These are phyloP conservation scores for Drosophila dunni DNA, from an alignment of 1,140 invertebrate species.

Conservation along the genomic window DNA sequence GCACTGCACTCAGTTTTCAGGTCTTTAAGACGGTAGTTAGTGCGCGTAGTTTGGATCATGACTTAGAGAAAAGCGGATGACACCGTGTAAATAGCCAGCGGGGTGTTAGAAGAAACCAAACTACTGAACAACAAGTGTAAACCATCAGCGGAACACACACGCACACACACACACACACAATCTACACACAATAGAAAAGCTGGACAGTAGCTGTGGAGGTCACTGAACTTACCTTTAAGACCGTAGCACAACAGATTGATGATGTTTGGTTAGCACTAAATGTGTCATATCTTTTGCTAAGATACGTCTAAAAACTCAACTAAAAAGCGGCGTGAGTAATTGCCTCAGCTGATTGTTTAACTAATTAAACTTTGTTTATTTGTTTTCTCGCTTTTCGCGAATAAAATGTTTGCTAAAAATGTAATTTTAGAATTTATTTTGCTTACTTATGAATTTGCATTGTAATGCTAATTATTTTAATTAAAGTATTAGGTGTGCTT, in stretches of 20 bases:
- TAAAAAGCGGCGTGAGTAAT: constrained; percentile 10
- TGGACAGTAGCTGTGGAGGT: constrained; percentile 60
- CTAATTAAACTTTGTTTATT: constrained; percentile 34
- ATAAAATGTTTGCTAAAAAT: not conserved
- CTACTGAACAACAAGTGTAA: constrained; percentile 71
- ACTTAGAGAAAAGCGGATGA: constrained; percentile 65
- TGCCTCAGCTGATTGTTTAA: constrained; percentile 2
- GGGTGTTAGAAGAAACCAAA: constrained; percentile 47
- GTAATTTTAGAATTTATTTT: too few species aligned
- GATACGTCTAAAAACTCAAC: not conserved
- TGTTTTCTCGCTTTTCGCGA: not conserved
- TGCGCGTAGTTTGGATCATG: constrained; percentile 52
- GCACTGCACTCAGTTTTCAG: not conserved
- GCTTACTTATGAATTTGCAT: too few species aligned
- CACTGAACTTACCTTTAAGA: constrained; percentile 45
- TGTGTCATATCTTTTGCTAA: constrained; percentile 32
- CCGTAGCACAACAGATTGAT: constrained; percentile 18
- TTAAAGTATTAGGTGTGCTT: too few species aligned
- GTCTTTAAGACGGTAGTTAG: constrained; percentile 17
- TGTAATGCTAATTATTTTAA: too few species aligned
- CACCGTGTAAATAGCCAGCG: constrained; percentile 55
- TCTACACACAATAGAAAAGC: constrained; percentile 45
- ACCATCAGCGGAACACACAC: constrained; percentile 19
- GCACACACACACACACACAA: constrained; percentile 28
- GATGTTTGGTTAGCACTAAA: constrained; percentile 33